Base-by-base conservation (phyloP, 2,888 invertebrate genomes). In the Rotaria sp. region DNA sequence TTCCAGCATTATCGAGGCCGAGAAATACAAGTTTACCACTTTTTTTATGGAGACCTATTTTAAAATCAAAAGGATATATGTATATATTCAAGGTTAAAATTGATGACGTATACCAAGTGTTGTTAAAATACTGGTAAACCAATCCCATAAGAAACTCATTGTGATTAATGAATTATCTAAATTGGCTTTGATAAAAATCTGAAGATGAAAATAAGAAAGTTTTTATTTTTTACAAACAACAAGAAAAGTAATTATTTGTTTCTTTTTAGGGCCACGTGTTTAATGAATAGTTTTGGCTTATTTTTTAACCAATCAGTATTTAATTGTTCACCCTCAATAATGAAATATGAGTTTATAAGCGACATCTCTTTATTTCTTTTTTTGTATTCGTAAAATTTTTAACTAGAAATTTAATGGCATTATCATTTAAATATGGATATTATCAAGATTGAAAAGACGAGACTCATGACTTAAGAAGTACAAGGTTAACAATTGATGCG, bases 21-120 rank as follows among this genome's bases (percentile, higher is more conserved):
- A 99, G 94, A 93, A 99, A 99, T 90, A 99, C 94, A 89, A 99
- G 93, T 92, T 99, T 99, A 90, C 98, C 99, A 89, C 97, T 97
- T 92, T 99, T 99, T 93, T 98, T 99, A 94, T 96, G 97, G 92
- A 99, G 93, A 91, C 99, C 99, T 98, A 89, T 85, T 24, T 21
- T 5, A 52, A 24, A 88, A n/a, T n/a, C 84, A 85, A 48, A 57
- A 21, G 21, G 13, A 80, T 18, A 80, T 21, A 35, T 11, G 3
- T 21, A 35, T 2, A 67, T 21, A 35, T 67, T 67, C 67, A 67
- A 67, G 67, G 67, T 67, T 67, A 21, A 21, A 67, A 11, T 15
- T 18, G 5, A 67, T 35, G 26, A n/a, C 21, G 15, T 15, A 11
- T 45, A 80, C 80, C 80, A 0, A 80, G n/a, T 13, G 80, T n/a